phyloP scores from a whole-genome alignment of 2,113 vertebrate genomes.

The Echinops telfairi region DNA sequence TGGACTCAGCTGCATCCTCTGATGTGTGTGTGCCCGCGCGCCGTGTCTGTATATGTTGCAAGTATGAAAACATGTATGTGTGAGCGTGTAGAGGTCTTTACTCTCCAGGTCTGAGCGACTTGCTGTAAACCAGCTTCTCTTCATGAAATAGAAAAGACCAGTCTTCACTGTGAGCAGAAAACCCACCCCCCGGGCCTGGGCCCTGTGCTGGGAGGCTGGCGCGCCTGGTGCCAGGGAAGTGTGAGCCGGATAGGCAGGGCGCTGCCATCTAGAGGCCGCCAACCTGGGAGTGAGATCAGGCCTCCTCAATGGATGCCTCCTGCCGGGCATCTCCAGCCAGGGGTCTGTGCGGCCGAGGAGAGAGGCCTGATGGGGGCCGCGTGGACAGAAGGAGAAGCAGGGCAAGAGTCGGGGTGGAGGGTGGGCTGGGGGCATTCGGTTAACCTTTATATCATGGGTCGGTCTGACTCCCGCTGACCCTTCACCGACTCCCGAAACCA shows the following conservation, averaged over 20 bases:
- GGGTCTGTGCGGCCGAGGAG: background rate
- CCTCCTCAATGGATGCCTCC: background rate
- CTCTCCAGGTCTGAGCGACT: too few relatives aligned
- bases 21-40: background rate
- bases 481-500: fast-evolving
- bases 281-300: background rate
- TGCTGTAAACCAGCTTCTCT: background rate
- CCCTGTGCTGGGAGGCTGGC: background rate
- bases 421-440: background rate
- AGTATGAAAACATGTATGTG: background rate
- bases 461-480: background rate
- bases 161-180: background rate
- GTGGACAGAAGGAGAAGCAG: too few relatives aligned
- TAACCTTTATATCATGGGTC: too few relatives aligned
- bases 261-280: background rate
- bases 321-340: background rate
- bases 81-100: background rate
- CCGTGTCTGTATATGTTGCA: too few relatives aligned
- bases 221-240: background rate
- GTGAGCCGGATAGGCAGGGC: too few relatives aligned
- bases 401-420: fast-evolving
- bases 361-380: background rate
- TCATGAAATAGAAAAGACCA: background rate
- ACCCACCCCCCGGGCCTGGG: background rate
- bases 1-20: background rate